Evolutionary conservation across 2,797 vertebrate species (phyloP).

Genomic region (Tadarida brasiliensis): DNA sequence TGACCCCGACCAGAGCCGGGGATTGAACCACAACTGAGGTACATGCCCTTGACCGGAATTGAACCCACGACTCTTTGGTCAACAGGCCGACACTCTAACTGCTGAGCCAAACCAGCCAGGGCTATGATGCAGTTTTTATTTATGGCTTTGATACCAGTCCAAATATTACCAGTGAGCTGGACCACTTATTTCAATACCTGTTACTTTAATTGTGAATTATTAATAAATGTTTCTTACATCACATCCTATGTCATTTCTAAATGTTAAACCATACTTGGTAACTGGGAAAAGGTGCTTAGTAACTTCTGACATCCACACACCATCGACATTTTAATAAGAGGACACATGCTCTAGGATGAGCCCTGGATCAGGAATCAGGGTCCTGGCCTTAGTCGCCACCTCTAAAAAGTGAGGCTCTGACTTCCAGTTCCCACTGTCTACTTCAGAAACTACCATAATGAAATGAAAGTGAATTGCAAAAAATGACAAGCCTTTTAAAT

Average conservation of each 20-base stretch:
- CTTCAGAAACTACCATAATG: background rate
- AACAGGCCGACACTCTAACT: too few relatives aligned
- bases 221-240: background rate
- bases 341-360: fast-evolving
- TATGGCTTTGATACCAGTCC: background rate
- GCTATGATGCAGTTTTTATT: background rate
- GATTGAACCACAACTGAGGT: too few relatives aligned
- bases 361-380: background rate
- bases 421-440: background rate
- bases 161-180: background rate
- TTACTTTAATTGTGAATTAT: background rate
- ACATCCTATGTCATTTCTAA: background rate
- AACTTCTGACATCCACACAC: background rate
- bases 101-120: background rate
- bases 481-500: background rate
- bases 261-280: background rate
- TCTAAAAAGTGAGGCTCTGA: background rate
- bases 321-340: background rate
- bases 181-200: background rate
- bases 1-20: too few relatives aligned
- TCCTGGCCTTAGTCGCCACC: background rate
- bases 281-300: background rate
- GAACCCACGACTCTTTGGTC: too few relatives aligned
- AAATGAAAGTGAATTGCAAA: background rate
- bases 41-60: too few relatives aligned